A percentile compares a stretch with the other conserved stretches of the same genome.
phyloP scores from a whole-genome alignment of 2,888 invertebrate species.

The Cylloceria caligata region DNA sequence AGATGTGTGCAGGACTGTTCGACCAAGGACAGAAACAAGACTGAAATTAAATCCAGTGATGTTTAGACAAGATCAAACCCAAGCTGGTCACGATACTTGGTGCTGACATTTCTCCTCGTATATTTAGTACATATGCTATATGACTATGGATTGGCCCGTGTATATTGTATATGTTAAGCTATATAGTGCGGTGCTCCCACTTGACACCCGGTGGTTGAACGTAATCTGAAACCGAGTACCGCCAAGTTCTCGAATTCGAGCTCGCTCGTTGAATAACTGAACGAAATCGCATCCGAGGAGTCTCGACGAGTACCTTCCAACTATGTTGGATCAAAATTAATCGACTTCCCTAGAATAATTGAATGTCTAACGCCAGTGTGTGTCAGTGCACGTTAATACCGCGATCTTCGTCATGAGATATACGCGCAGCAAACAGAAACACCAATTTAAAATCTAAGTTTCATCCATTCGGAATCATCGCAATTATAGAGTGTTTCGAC shows the following conservation, averaged over 20 bases:
- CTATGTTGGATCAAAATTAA: constrained; percentile 12
- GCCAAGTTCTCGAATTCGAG: constrained; percentile 32
- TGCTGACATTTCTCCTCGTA: not conserved
- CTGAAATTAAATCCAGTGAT: constrained; percentile 58
- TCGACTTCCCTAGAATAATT: constrained; percentile 14
- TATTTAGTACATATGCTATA: not conserved
- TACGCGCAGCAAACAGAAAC: constrained; percentile 1
- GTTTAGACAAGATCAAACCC: constrained; percentile 52
- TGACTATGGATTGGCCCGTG: too few species aligned
- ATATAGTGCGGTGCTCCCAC: constrained; percentile 24
- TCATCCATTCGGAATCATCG: not conserved
- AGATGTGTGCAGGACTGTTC: constrained; percentile 55
- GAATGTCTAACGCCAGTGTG: not conserved
- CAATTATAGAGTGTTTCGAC: not conserved
- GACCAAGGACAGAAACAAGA: constrained; percentile 37
- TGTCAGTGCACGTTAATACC: constrained; percentile 7
- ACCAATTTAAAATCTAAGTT: constrained; percentile 7
- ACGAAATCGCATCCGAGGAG: constrained; percentile 30
- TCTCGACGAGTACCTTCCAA: constrained; percentile 31
- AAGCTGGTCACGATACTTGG: constrained; percentile 25
- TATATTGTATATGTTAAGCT: not conserved
- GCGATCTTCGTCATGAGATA: not conserved
- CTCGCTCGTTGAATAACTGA: constrained; percentile 41
- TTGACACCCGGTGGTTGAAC: constrained; percentile 48
- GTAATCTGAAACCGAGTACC: constrained; percentile 57